Base-by-base conservation (phyloP, 2,113 vertebrate genomes). In the Phaethon lepturus region DNA sequence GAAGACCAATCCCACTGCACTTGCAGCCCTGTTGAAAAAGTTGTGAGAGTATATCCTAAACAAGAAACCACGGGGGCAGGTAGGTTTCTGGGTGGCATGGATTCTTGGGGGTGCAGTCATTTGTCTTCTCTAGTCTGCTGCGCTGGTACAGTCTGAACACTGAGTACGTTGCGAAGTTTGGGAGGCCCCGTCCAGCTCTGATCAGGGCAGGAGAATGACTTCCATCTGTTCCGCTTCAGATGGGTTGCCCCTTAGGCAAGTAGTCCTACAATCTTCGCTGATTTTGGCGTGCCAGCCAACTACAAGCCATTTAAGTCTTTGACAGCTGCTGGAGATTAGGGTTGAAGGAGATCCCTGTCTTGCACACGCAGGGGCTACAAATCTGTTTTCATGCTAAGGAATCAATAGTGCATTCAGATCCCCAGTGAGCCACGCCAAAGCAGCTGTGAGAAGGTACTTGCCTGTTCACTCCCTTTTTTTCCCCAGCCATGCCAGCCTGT, bases 331-430 rank as follows among this genome's bases (percentile, higher is more conserved):
- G 4, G 94, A 92, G 78, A 96, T 96, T 86, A 96, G 53, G 64
- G 87, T 55, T 91, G 87, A 95, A 93, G 94, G 85, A 75, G 85
- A 81, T 91, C 82, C 66, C 90, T 90, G 88, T 86, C 63, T 80
- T 94, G 86, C 78, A 69, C 74, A 83, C 4, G 2, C 72, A 68
- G 52, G 29, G 75, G 55, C 62, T 58, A 66, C 53, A 91, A 87
- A 91, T 95, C 84, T 96, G 59, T 90, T 91, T 88, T 88, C 93
- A 64, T 89, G 47, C 79, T 77, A 35, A 24, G 63, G 67, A 96
- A 88, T 97, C 96, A 83, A 79, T 96, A 85, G 78, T 88, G 64
- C 73, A 93, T 97, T 97, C 90, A 97, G 76, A 77, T 84, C 81
- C 69, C 56, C 82, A 64, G 53, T 19, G 45, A 95, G 77, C 74